phyloP scores from a whole-genome alignment of 2,113 vertebrate genomes.

The Dendropsophus ebraccatus region DNA sequence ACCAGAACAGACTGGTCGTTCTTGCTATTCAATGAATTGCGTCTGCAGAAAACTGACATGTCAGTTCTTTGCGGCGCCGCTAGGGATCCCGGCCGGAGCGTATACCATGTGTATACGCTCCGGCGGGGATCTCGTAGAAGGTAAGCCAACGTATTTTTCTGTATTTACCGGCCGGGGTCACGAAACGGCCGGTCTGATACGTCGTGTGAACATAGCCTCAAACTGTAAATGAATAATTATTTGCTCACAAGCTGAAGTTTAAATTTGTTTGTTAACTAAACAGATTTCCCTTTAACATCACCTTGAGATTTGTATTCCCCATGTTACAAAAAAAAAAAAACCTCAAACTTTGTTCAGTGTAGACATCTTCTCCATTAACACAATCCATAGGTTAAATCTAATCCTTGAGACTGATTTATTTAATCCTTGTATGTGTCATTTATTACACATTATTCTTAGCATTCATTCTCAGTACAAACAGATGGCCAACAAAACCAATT shows the following conservation, averaged over 20 bases:
- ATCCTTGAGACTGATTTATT: constrained; percentile 70
- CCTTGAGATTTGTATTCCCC: constrained; percentile 25
- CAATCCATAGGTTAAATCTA: constrained; percentile 70
- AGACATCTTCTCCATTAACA: constrained; percentile 71
- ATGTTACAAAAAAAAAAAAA: constrained; percentile 5
- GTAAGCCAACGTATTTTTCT: too few relatives aligned
- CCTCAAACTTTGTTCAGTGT: constrained; percentile 61
- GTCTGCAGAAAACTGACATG: too few relatives aligned
- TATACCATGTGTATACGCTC: too few relatives aligned
- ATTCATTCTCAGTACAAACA: constrained; percentile 74
- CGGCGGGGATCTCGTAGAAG: too few relatives aligned
- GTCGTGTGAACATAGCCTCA: too few relatives aligned
- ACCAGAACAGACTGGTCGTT: too few relatives aligned
- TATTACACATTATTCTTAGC: constrained; percentile 69
- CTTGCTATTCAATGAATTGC: too few relatives aligned
- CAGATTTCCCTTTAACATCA: background rate
- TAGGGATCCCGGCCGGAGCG: too few relatives aligned
- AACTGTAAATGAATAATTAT: too few relatives aligned
- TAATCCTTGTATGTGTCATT: constrained; percentile 71
- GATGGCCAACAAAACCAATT: constrained; percentile 85
- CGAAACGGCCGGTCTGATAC: too few relatives aligned
- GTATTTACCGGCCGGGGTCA: too few relatives aligned
- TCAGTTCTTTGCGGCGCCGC: too few relatives aligned
- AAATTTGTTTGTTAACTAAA: background rate
- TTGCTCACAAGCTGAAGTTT: background rate